phyloP scores from a whole-genome alignment of 37 sponge, comb jelly and placozoan genomes.

The Ephydatia muelleri region DNA sequence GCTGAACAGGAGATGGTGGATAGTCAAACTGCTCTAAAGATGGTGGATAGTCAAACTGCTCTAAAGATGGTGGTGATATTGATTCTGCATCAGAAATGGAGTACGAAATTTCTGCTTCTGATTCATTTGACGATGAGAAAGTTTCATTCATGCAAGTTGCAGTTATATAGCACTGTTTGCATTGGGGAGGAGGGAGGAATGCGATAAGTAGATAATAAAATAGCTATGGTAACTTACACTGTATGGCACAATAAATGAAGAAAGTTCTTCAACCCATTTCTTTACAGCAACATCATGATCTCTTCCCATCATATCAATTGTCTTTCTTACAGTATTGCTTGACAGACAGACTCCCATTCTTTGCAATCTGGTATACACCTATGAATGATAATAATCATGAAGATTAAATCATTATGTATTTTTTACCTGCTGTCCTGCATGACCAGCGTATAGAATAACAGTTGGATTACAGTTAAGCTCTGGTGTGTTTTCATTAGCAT shows the following conservation, averaged over 20 bases:
- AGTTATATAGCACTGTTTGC: neutral
- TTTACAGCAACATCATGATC: slow-evolving; percentile 2
- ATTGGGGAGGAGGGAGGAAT: neutral
- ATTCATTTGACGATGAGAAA: neutral
- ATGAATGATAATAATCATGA: slow-evolving; percentile 3
- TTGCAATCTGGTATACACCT: slow-evolving; percentile 5
- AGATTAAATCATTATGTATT: neutral
- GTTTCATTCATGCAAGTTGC: slow-evolving; percentile 1
- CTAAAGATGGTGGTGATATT: neutral
- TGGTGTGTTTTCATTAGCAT: neutral
- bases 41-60: neutral
- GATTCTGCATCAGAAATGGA: neutral
- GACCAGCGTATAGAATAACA: slow-evolving; percentile 7
- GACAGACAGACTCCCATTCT: neutral
- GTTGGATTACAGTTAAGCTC: slow-evolving; percentile 2
- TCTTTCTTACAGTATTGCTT: slow-evolving; percentile 5
- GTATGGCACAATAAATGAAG: neutral
- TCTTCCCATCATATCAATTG: neutral
- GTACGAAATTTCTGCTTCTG: neutral
- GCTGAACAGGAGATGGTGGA: no score
- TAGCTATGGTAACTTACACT: neutral
- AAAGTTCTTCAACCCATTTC: neutral
- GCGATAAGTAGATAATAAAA: neutral
- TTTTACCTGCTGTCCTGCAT: slow-evolving; percentile 8
- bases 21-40: neutral